Base-by-base conservation (phyloP, 92 coral and sea anemone genomes). In the Chrysogorgia sp. region DNA sequence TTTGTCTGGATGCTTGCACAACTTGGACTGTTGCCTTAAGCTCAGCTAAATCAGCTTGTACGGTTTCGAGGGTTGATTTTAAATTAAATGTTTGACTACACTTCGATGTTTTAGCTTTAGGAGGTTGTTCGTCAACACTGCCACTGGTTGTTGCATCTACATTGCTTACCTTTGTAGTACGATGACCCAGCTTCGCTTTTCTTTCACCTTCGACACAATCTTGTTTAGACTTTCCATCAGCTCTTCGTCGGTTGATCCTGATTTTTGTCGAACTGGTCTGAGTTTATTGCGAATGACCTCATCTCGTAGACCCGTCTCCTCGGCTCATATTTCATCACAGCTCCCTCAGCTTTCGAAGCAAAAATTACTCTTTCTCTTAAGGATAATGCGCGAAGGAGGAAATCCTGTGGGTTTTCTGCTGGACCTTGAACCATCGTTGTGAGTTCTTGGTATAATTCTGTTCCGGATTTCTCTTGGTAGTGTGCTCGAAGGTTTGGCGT, bases 401-500 rank as follows among this genome's bases (percentile, higher is more conserved):
- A 85, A 31, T 81, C 89, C 64, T 82, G 85, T 0, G 89, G 49
- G 17, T 81, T 65, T 48, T 88, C 83, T 69, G 71, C 81, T 22
- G 80, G 66, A 19, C 70, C 74, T 48, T 84, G 91, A 41, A 57
- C 59, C 56, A 86, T 53, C 29, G 81, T 31, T 34, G 84, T 53
- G 17, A 84, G 55, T 48, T 84, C 88, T 63, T 88, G 91, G 49
- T 84, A 80, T 14, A 88, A 61, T 58, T 88, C 76, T 19, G 82
- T 88, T 15, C 70, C 85, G 29, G 91, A 84, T 55, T 88, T 79
- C 49, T 88, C 88, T 41, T 83, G 84, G 7, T 61, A 79, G 28
- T 83, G 82, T n/a, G 89, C 84, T 56, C 84, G 67, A 41, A 88
- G 25, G 81, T 81, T 50, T 81, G 83, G 68, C 58, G 50, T 56